Evolutionary conservation across 2,797 vertebrate species (phyloP).

Genomic region (Gouania willdenowi): DNA sequence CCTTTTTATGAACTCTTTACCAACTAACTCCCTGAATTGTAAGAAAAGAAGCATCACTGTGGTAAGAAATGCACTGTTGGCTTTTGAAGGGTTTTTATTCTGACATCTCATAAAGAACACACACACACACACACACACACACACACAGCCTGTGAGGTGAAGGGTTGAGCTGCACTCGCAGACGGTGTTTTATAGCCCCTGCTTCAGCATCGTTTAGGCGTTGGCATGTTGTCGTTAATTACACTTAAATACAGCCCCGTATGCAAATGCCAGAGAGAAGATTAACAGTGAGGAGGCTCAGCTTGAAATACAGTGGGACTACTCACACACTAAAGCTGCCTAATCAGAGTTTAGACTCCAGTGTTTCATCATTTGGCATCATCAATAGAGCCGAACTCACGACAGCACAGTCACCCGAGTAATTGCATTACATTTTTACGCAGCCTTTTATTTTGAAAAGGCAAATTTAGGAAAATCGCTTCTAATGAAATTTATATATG

Average conservation of each 20-base stretch:
- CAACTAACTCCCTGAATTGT: too few relatives aligned
- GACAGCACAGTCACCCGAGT: neutral
- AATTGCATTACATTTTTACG: too few relatives aligned
- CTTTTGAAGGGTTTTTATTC: constrained; percentile 6
- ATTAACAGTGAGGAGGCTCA: constrained; percentile 17
- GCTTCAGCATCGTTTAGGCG: constrained; percentile 24
- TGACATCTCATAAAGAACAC: constrained; percentile 3
- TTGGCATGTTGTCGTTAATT: constrained; percentile 39
- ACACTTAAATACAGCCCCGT: constrained; percentile 23
- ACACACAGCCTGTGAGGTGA: too few relatives aligned
- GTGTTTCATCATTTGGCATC: neutral
- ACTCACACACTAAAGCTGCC: too few relatives aligned
- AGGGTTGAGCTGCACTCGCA: too few relatives aligned
- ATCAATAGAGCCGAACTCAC: neutral
- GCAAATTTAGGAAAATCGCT: too few relatives aligned
- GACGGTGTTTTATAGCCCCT: constrained; percentile 28
- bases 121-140: neutral
- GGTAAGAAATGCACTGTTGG: constrained; percentile 13
- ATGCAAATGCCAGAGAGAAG: constrained; percentile 21
- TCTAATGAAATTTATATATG: too few relatives aligned
- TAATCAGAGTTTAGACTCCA: neutral
- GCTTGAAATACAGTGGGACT: neutral
- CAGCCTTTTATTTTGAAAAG: too few relatives aligned
- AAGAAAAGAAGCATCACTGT: too few relatives aligned
- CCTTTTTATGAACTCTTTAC: too few relatives aligned